A percentile compares a stretch with the other conserved stretches of the same genome.
Conservation (phyloP, 2,797 vertebrate genomes). For the Halcyon badia region DNA sequence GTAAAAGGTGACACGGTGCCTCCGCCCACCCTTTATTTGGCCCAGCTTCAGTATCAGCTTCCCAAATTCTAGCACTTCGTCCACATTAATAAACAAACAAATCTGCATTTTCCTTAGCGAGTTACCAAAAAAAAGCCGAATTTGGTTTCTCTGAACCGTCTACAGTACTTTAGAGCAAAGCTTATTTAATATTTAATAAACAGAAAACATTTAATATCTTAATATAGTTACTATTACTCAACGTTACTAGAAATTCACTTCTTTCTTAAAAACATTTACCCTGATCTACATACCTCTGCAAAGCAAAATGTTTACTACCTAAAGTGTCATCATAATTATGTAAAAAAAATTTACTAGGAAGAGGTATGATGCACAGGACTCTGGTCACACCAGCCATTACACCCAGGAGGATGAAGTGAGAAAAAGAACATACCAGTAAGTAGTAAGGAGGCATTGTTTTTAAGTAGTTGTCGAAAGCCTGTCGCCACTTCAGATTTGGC, state of each 20-base stretch:
- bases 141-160: not conserved
- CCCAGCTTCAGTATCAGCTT: not conserved
- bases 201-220: not conserved
- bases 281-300: constrained; percentile 27
- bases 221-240: not conserved
- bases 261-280: not conserved
- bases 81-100: not conserved
- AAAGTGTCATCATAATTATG: not conserved
- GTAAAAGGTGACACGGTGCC: not conserved
- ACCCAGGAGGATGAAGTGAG: constrained; percentile 27
- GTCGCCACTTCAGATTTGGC: constrained; percentile 97
- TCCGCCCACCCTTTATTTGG: constrained; percentile 34
- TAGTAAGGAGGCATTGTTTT: constrained; percentile 99
- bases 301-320: constrained; percentile 42
- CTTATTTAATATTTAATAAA: not conserved
- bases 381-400: constrained; percentile 49
- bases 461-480: constrained; percentile 97
- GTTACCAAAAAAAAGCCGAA: not conserved
- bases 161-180: not conserved
- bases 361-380: constrained; percentile 40
- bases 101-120: not conserved
- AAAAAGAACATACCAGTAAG: constrained; percentile 89
- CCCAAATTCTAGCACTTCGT: not conserved
- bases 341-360: constrained; percentile 29
- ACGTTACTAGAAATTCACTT: not conserved